These are phyloP conservation scores for Rana temporaria DNA, from an alignment of 2,113 vertebrate genomes.

Conservation along the genomic window DNA sequence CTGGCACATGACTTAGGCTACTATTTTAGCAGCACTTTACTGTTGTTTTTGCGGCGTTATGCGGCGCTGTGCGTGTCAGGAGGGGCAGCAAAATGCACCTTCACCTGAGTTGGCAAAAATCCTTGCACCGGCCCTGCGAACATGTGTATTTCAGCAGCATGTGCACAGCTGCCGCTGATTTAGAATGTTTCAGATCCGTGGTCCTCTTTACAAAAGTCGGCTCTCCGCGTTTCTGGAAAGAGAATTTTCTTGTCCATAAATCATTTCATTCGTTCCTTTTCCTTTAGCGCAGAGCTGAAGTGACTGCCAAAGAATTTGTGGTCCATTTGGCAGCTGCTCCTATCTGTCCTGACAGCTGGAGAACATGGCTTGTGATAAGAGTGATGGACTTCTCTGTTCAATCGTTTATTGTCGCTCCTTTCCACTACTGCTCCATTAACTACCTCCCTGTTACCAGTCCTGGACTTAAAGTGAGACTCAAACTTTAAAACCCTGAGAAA, in stretches of 20 bases:
- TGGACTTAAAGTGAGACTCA: background rate
- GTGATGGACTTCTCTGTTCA: background rate
- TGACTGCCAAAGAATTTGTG: background rate
- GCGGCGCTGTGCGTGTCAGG: no score
- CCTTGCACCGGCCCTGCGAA: no score
- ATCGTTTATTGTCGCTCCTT: conserved; percentile 1
- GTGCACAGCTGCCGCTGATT: conserved; percentile 45
- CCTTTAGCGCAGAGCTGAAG: background rate
- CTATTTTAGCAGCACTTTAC: no score
- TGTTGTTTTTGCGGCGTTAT: no score
- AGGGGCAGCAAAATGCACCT: no score
- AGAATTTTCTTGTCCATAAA: conserved; percentile 23
- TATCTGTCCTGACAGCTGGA: conserved; percentile 26
- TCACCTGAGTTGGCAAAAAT: no score
- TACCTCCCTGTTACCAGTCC: background rate
- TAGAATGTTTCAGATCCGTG: conserved; percentile 1
- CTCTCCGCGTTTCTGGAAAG: background rate
- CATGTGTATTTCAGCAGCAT: background rate
- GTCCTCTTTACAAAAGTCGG: background rate
- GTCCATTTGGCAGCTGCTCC: conserved; percentile 10
- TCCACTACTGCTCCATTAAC: background rate
- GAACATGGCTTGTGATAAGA: conserved; percentile 24
- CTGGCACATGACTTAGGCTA: no score
- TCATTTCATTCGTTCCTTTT: background rate
- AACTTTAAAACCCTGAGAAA: background rate